phyloP scores from a whole-genome alignment of 2,797 vertebrate genomes.

The Sebastes matsubarae region DNA sequence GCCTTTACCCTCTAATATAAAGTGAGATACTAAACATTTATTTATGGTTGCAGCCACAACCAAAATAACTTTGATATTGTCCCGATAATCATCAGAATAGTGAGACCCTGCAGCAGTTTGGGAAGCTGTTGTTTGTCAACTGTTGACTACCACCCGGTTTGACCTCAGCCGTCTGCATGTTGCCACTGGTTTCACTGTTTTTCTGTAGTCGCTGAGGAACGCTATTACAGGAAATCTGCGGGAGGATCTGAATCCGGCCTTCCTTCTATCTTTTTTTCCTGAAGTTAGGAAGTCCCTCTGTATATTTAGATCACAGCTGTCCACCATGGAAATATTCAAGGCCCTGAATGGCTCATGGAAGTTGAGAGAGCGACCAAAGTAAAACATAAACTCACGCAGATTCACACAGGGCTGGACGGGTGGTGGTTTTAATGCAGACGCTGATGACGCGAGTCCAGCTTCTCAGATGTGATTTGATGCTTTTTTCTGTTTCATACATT shows the following conservation, averaged over 20 bases:
- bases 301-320: constrained; percentile 86
- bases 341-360: constrained; percentile 48
- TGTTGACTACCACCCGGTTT: background rate
- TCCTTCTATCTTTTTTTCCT: constrained; percentile 78
- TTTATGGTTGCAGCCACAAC: background rate
- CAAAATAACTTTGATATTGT: background rate
- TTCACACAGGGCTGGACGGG: background rate
- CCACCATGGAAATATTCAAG: constrained; percentile 75
- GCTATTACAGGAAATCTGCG: constrained; percentile 58
- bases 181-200: constrained; percentile 22
- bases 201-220: constrained; percentile 12
- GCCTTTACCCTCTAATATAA: background rate
- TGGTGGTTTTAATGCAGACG: no score
- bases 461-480: background rate
- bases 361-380: constrained; percentile 18
- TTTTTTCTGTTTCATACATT: background rate
- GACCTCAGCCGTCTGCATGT: constrained; percentile 1
- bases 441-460: background rate
- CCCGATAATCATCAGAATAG: background rate
- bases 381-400: background rate
- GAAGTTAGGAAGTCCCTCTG: constrained; percentile 72
- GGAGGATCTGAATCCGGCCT: constrained; percentile 52
- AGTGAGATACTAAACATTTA: background rate
- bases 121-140: background rate
- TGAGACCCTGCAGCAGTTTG: background rate